phyloP scores from a whole-genome alignment of 2,888 invertebrate genomes.

The Nemapogon koenigi region DNA sequence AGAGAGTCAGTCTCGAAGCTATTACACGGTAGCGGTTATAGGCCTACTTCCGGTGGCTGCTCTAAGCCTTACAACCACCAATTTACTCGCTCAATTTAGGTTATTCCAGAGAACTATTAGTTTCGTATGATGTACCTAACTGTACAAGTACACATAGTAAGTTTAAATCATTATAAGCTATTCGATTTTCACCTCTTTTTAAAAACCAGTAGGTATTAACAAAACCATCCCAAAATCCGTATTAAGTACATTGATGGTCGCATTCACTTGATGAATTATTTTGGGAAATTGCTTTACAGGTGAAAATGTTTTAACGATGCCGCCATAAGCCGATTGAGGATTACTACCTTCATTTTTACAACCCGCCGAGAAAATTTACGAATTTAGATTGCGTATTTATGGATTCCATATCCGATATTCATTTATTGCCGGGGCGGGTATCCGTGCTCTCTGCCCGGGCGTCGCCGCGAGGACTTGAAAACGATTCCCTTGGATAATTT shows the following conservation, averaged over 20 bases:
- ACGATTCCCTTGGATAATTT: too few relatives aligned
- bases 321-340: constrained; percentile 39
- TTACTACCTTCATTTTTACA: constrained; percentile 41
- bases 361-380: constrained; percentile 40
- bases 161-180: too few relatives aligned
- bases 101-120: too few relatives aligned
- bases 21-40: constrained; percentile 59
- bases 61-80: constrained; percentile 53
- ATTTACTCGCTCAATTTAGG: constrained; percentile 54
- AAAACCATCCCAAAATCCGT: too few relatives aligned
- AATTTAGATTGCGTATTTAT: constrained; percentile 55
- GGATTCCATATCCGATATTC: constrained; percentile 47
- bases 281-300: constrained; percentile 29
- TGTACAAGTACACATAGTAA: too few relatives aligned
- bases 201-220: too few relatives aligned
- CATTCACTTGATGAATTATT: constrained; percentile 19
- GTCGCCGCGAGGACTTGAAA: too few relatives aligned
- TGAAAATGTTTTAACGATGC: constrained; percentile 34
- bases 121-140: too few relatives aligned
- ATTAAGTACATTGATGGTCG: too few relatives aligned
- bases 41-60: constrained; percentile 61
- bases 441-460: too few relatives aligned
- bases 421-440: constrained; percentile 29
- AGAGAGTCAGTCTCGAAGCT: constrained; percentile 59
- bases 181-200: too few relatives aligned